phyloP scores from a whole-genome alignment of 2,113 vertebrate genomes.

The Carassius gibelio region DNA sequence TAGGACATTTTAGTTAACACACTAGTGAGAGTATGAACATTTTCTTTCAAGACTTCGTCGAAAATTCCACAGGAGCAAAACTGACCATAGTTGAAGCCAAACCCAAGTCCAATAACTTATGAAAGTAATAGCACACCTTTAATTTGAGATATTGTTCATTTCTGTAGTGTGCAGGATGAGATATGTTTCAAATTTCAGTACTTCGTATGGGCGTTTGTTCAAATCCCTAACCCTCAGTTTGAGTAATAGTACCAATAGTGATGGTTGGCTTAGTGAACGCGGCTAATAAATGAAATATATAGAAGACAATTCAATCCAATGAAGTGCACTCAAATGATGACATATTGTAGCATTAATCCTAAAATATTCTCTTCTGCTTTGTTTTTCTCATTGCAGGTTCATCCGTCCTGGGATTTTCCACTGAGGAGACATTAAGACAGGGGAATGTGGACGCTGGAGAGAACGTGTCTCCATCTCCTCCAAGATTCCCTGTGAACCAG shows the following conservation, averaged over 20 bases:
- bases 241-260: background rate
- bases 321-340: background rate
- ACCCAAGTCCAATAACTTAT: background rate
- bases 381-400: conserved; percentile 8
- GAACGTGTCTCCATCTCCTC: conserved; percentile 58
- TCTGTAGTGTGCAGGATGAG: background rate
- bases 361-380: background rate
- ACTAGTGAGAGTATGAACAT: too few species aligned
- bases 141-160: background rate
- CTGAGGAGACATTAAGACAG: conserved; percentile 57
- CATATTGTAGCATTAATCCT: background rate
- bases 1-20: too few species aligned
- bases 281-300: background rate
- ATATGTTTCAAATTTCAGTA: conserved; percentile 1
- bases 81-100: background rate
- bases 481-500: conserved; percentile 60
- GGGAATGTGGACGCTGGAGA: conserved; percentile 72
- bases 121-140: background rate
- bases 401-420: conserved; percentile 59
- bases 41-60: too few species aligned
- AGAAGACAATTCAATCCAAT: background rate
- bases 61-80: background rate
- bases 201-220: background rate
- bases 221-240: background rate
- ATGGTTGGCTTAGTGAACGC: background rate